These are phyloP conservation scores for Trachelus troglodyta DNA, from an alignment of 2,888 invertebrate species.

Conservation along the genomic window DNA sequence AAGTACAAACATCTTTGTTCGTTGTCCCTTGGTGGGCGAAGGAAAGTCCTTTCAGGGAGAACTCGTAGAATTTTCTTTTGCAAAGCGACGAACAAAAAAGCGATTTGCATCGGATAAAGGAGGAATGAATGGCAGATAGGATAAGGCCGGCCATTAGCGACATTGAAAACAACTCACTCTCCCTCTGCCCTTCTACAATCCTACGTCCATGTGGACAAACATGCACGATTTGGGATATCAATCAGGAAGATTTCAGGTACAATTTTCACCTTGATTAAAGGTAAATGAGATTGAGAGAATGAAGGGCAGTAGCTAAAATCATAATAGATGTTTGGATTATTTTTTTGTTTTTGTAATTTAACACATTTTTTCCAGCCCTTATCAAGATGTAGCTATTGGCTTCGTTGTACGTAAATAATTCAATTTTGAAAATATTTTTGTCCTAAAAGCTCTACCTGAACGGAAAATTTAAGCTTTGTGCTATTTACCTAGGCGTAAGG, in stretches of 20 bases:
- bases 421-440: background rate
- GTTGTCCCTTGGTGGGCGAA: background rate
- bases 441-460: background rate
- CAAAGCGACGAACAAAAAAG: constrained; percentile 2
- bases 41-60: constrained; percentile 31
- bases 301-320: background rate
- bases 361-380: background rate
- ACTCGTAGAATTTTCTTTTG: background rate
- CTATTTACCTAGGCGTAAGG: background rate
- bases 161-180: constrained; percentile 29
- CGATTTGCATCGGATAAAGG: constrained; percentile 33
- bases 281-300: background rate
- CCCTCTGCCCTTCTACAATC: background rate
- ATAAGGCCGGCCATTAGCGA: constrained; percentile 41
- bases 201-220: background rate
- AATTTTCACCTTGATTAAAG: background rate
- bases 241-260: background rate
- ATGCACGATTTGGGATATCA: background rate
- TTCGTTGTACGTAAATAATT: background rate
- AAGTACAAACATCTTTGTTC: constrained; percentile 3
- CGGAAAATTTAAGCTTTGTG: background rate
- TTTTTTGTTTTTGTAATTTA: background rate
- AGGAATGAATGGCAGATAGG: constrained; percentile 32
- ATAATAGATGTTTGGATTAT: background rate
- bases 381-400: background rate